These are phyloP conservation scores for Antennarius striatus DNA, from an alignment of 2,113 vertebrate species.

Conservation along the genomic window DNA sequence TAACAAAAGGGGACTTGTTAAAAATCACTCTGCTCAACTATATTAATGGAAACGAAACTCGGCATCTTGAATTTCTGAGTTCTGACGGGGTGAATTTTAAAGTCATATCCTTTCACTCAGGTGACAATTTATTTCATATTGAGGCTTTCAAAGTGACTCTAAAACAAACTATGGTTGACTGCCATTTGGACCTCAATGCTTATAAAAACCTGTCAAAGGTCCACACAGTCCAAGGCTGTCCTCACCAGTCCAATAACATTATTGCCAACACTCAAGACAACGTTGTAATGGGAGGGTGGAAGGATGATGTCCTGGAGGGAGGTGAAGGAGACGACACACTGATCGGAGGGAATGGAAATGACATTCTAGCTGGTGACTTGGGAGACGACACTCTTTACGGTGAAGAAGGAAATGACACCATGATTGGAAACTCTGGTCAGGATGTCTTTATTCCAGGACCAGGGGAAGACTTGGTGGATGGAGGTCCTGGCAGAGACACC, in stretches of 20 bases:
- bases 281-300: conserved; percentile 48
- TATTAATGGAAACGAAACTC: neutral
- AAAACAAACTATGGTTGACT: conserved; percentile 29
- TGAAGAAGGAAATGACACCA: conserved; percentile 54
- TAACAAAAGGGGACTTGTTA: conserved; percentile 7
- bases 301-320: conserved; percentile 50
- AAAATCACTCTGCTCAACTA: conserved; percentile 27
- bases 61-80: conserved; percentile 55
- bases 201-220: conserved; percentile 52
- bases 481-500: no score
- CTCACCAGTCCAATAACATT: conserved; percentile 49
- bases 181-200: conserved; percentile 46
- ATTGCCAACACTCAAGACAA: conserved; percentile 47
- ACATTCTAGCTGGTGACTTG: conserved; percentile 46
- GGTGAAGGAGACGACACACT: conserved; percentile 58
- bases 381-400: conserved; percentile 66
- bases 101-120: conserved; percentile 18
- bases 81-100: conserved; percentile 54
- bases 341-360: conserved; percentile 54
- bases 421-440: conserved; percentile 50
- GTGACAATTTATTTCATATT: neutral
- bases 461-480: conserved; percentile 43
- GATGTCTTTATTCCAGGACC: conserved; percentile 63
- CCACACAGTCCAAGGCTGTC: conserved; percentile 56
- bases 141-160: conserved; percentile 63